phyloP scores from a whole-genome alignment of 1,140 invertebrate genomes.

The Elymnias hypermnestra region DNA sequence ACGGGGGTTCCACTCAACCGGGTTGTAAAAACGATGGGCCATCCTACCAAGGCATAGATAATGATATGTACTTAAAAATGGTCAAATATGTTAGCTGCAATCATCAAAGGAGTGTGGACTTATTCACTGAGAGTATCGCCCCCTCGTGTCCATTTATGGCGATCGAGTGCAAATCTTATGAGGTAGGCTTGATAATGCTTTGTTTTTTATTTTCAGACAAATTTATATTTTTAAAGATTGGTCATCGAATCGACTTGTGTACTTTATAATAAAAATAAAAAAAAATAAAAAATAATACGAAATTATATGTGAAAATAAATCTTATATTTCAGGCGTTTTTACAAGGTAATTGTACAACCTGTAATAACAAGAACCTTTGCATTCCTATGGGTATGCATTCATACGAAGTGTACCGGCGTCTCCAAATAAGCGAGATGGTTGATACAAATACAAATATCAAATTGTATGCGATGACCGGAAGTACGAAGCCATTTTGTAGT shows the following conservation, averaged over 20 bases:
- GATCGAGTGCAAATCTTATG: conserved; percentile 87
- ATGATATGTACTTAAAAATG: conserved; percentile 79
- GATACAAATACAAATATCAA: conserved; percentile 76
- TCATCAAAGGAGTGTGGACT: conserved; percentile 89
- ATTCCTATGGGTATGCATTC: conserved; percentile 83
- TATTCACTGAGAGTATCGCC: conserved; percentile 91
- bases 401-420: conserved; percentile 70
- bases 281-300: too few species aligned
- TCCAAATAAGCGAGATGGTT: conserved; percentile 48
- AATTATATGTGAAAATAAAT: too few species aligned
- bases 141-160: conserved; percentile 84
- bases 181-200: conserved; percentile 72
- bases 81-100: conserved; percentile 89
- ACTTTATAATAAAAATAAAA: too few species aligned
- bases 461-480: conserved; percentile 83
- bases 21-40: conserved; percentile 87
- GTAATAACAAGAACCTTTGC: conserved; percentile 80
- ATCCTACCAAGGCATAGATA: conserved; percentile 81
- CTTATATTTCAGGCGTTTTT: conserved; percentile 78
- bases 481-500: conserved; percentile 85
- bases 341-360: conserved; percentile 85
- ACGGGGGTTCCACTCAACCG: conserved; percentile 90
- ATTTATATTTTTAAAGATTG: too few species aligned
- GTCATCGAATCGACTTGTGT: too few species aligned
- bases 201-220: conserved; percentile 4